phyloP scores from a whole-genome alignment of 2,797 vertebrate species.

The Hafferia zeledoni region DNA sequence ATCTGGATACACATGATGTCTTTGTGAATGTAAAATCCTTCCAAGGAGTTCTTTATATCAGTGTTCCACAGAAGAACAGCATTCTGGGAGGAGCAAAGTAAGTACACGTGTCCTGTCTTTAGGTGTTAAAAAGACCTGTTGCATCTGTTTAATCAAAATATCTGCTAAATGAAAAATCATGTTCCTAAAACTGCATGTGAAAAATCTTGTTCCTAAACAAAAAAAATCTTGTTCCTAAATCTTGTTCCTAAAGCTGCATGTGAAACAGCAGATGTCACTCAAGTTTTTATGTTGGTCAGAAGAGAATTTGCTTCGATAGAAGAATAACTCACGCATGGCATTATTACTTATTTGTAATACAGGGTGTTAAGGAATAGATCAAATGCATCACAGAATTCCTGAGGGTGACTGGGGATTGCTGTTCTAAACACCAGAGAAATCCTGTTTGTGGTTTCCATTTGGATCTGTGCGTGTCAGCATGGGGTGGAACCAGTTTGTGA shows the following conservation, averaged over 20 bases:
- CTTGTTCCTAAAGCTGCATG: neutral
- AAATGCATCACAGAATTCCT: neutral
- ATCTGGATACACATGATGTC: neutral
- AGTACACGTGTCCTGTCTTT: neutral
- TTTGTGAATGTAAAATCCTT: neutral
- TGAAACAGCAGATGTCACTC: slow-evolving; percentile 59
- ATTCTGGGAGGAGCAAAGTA: neutral
- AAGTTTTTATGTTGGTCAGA: neutral
- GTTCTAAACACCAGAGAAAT: neutral
- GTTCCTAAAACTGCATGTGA: neutral
- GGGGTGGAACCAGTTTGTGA: neutral
- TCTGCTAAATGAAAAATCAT: neutral
- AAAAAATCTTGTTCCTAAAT: neutral
- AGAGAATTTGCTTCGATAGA: neutral
- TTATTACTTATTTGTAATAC: neutral
- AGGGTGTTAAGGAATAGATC: neutral
- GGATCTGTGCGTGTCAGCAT: neutral
- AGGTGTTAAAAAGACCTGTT: neutral
- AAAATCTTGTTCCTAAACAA: neutral
- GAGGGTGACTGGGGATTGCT: neutral
- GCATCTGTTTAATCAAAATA: slow-evolving; percentile 17
- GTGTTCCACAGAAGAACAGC: neutral
- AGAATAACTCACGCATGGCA: neutral
- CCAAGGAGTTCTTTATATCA: neutral
- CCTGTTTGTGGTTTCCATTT: neutral